Base-by-base conservation (phyloP, 1,140 invertebrate genomes). In the Telenomus remus region DNA sequence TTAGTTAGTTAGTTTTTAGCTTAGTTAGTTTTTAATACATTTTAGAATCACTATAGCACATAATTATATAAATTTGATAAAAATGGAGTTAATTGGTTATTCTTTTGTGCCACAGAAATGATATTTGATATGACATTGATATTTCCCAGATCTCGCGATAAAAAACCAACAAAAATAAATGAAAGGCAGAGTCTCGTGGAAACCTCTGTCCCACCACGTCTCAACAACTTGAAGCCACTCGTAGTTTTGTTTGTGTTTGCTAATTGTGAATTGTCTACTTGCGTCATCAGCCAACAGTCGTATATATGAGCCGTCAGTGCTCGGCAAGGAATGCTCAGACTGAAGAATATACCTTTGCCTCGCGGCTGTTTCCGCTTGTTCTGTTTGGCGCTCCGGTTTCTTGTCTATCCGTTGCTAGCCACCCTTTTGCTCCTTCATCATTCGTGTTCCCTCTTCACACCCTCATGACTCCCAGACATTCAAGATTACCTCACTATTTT, bases 201-300 rank as follows among this genome's bases (percentile, higher is more conserved):
- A 77, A 65, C 66, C 69, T 55, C 50, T 78, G 69, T 80, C 66
- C 59, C 60, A 78, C 76, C 75, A 69, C 78, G 72, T 80, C 79
- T 73, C 81, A 72, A 73, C 78, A 81, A 83, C 83, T 85, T 82
- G 79, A 86, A 82, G 79, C 80, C 82, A 81, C 85, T 86, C 78
- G 81, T 86, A 81, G 78, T 84, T 85, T 69, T 83, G 84, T 87
- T 87, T 87, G 85, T 86, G 82, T 88, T 88, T 87, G 84, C 85
- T 88, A 88, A 88, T 88, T 88, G 87, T 85, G 85, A 88, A 87
- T 88, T 87, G 86, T 88, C 87, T 87, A 84, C 81, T 87, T 84
- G 81, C 78, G 73, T 76, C 66, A 64, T 65, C 74, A 49, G 57
- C 63, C 71, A 71, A 44, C 71, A 78, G 56, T 61, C 73, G 77